Base-by-base conservation (phyloP, 2,113 vertebrate species). In the Perca schrenkii region DNA sequence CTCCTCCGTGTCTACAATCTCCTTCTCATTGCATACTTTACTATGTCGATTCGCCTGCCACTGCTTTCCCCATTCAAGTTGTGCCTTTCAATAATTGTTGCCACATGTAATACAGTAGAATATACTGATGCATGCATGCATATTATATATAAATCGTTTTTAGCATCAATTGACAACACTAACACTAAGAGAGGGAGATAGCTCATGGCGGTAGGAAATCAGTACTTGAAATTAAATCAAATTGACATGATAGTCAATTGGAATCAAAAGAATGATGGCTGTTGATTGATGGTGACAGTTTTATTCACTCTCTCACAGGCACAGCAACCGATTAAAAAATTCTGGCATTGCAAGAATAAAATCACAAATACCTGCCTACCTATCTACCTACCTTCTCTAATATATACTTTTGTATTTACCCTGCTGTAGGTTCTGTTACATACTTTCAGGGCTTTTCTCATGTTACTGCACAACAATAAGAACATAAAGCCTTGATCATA, bases 201-300 rank as follows among this genome's bases (percentile, higher is more conserved):
- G 43, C 80, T 80, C 6, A 22, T 8, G 2, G 53, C 63, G 54
- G 25, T 82, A 82, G 62, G 68, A 69, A 78, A 80, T 80, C 63
- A 14, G 3, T 25, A 10, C 25, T 43, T 63, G 52, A 62, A 83
- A 84, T 66, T 4, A 75, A 79, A 68, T 60, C 77, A 78, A 57
- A 74, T 31, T 40, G 56, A 60, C 36, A 19, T 1, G 40, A 74
- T 57, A 70, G 56, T 83, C 82, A 57, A n/a, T 28, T 73, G 63
- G 74, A 68, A 79, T 79, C 34, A 63, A 53, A 69, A 58, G 21
- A 62, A 58, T 28, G 40, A 71, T 49, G 19, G 36, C 61, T 69
- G 75, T 58, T 84, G 64, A 80, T 57, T 68, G 19, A 77, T 34
- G 57, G 13, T 62, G 60, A 76, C 70, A 63, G 57, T n/a, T 75